phyloP scores from a whole-genome alignment of 2,888 invertebrate genomes.

The Germaria angustata region DNA sequence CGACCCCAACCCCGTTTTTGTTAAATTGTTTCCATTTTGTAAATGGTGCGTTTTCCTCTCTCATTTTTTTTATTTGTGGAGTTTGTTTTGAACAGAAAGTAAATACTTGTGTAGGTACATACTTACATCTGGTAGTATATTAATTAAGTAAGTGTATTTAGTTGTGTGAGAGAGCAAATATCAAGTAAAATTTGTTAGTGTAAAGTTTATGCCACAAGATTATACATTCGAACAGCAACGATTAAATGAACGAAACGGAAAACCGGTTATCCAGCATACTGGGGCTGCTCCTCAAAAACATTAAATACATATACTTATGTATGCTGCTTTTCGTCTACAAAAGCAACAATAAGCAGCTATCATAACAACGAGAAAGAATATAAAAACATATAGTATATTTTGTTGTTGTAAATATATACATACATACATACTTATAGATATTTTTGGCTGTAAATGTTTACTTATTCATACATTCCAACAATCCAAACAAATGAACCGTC shows the following conservation, averaged over 20 bases:
- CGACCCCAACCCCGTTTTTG: conserved; percentile 29
- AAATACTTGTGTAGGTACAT: conserved; percentile 6
- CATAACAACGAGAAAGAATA: conserved; percentile 58
- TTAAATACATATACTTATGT: conserved; percentile 35
- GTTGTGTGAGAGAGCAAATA: background rate
- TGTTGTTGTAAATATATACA: no score
- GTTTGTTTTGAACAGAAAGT: conserved; percentile 22
- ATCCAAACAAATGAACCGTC: conserved; percentile 49
- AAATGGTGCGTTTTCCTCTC: background rate
- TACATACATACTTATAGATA: no score
- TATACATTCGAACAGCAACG: background rate
- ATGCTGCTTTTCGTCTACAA: conserved; percentile 25
- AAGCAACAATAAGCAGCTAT: conserved; percentile 33
- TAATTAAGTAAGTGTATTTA: background rate
- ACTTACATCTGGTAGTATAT: no score
- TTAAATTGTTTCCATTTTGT: conserved; percentile 47
- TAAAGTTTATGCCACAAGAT: conserved; percentile 9
- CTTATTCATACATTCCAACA: conserved; percentile 69
- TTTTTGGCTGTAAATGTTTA: background rate
- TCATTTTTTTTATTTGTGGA: background rate
- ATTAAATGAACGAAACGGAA: conserved; percentile 38
- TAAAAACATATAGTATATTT: no score
- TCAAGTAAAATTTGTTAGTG: conserved; percentile 3
- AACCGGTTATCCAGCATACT: conserved; percentile 54
- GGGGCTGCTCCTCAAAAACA: conserved; percentile 51